Conservation (phyloP, 2,797 vertebrate species). For the Melanotaenia nigrans region DNA sequence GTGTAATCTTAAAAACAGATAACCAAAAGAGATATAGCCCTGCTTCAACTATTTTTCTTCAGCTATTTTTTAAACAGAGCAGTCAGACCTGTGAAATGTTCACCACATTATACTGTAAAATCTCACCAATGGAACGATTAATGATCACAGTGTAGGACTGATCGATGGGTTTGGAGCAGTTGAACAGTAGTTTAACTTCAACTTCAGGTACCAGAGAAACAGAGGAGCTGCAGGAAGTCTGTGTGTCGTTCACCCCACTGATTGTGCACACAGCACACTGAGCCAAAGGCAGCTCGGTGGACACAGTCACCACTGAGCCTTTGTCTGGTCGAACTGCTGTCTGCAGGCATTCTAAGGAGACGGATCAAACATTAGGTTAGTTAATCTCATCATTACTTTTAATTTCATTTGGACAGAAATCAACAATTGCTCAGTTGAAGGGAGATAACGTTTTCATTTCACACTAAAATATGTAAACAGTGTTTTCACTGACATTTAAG, state of each 20-base stretch:
- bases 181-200: conserved; percentile 68
- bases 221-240: conserved; percentile 44
- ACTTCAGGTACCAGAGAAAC: conserved; percentile 56
- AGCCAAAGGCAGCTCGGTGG: conserved; percentile 20
- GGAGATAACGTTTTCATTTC: background rate
- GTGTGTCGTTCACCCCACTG: conserved; percentile 45
- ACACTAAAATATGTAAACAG: background rate
- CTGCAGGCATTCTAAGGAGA: conserved; percentile 60
- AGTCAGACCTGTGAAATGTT: background rate
- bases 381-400: background rate
- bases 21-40: background rate
- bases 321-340: conserved; percentile 48
- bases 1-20: background rate
- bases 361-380: conserved; percentile 5
- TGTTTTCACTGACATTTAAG: background rate
- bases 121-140: conserved; percentile 67
- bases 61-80: background rate
- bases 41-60: background rate
- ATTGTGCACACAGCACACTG: conserved; percentile 67
- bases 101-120: background rate
- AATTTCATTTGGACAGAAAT: background rate
- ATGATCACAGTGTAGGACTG: conserved; percentile 57
- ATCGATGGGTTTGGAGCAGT: conserved; percentile 57
- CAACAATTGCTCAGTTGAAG: background rate
- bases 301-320: conserved; percentile 54